Base-by-base conservation (phyloP, 1,140 invertebrate genomes). In the Eriocheir sinensis region DNA sequence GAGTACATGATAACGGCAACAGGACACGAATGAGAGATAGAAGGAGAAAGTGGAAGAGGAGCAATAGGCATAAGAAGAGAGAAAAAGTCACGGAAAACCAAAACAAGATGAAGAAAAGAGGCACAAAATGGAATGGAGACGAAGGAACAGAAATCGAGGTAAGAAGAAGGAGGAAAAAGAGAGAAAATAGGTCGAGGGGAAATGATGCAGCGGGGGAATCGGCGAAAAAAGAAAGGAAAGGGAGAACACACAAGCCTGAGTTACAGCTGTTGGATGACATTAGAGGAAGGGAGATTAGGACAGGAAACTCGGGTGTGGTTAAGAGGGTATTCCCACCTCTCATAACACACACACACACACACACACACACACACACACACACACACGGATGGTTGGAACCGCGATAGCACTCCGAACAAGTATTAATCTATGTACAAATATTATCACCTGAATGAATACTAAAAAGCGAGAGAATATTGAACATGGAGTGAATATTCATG, bases 361-460 rank as follows among this genome's bases (percentile, higher is more conserved):
- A 72, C 60, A 21, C 53, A 21, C 53, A 72, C 53, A 72, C 53
- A 72, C 53, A 72, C 60, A 72, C 60, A 72, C 60, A 72, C 60
- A 72, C 60, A 72, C 60, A 72, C 60, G n/a, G 60, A 72, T 72
- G 21, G n/a, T 4, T 72, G 60, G 60, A n/a, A n/a, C n/a, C n/a
- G n/a, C n/a, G n/a, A n/a, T n/a, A n/a, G n/a, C n/a, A n/a, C n/a
- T n/a, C n/a, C n/a, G 60, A 72, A 72, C 17, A 72, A n/a, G 6
- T 27, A 72, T 72, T n/a, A 72, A 72, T n/a, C 60, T 72, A 72
- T 72, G 60, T 72, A 72, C 60, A 21, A 72, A 72, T 72, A n/a
- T 72, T 21, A 72, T n/a, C 27, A 72, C 27, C 21, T 4, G 60
- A 72, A 72, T 72, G 60, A 72, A 72, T 72, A 72, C 60, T 72